Base-by-base conservation (phyloP, 2,797 vertebrate genomes). In the Yasuhikotakia modesta region DNA sequence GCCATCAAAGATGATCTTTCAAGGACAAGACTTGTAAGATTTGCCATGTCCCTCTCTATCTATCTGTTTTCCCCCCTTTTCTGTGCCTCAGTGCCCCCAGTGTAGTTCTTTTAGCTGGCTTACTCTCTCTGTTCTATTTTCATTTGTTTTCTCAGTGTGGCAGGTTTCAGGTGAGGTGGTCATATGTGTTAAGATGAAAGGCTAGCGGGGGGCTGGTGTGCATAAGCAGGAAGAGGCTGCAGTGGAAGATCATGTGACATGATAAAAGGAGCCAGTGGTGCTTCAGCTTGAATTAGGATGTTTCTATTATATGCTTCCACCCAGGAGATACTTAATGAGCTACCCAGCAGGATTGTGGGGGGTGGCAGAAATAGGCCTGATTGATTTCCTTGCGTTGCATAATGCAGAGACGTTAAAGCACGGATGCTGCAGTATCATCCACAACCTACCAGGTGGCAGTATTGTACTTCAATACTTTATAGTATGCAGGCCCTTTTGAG, bases 261-360 rank as follows among this genome's bases (percentile, higher is more conserved):
- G 68, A 81, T 61, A 70, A 72, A 66, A 81, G 6, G 1, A 72
- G 43, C 39, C 68, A 21, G 61, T 76, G 22, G 52, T 58, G 48
- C 57, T 58, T 53, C 19, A 43, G 48, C 12, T 39, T 58, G 50
- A 78, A 74, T 82, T 74, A 64, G 76, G 57, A 79, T 48, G 48
- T 79, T 66, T 82, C 48, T 78, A 43, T 82, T 70, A 79, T 75
- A 66, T 57, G 65, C 52, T 73, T 70, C 63, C 45, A 75, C 27
- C 43, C 71, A 69, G 60, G 65, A 70, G 50, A 75, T 58, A 53
- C 27, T 79, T 75, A 82, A 82, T 79, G 76, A 70, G 71, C 30
- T 66, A 35, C 73, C 58, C 58, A 63, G 70, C 76, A 74, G 71
- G 61, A 78, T 70, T 70, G 78, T 70, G 65, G 71, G 71, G 43